A percentile compares a stretch with the other conserved stretches of the same genome.
Evolutionary conservation across 1,140 invertebrate genomes (phyloP).

Genomic region (Myzus persicae): DNA sequence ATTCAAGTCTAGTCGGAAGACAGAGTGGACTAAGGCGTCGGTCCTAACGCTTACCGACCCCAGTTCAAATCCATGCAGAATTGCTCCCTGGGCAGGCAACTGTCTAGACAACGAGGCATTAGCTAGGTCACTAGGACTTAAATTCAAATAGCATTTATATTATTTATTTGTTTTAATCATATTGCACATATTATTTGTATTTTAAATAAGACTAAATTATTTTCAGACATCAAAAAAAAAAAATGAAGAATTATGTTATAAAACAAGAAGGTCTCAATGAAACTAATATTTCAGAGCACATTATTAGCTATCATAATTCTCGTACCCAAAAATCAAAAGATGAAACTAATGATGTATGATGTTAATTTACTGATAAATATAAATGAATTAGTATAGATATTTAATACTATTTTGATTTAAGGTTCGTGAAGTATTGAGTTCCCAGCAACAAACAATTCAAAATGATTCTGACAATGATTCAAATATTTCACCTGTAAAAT

Average conservation of each 20-base stretch:
- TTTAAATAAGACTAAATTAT: background rate
- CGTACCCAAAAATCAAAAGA: conserved; percentile 38
- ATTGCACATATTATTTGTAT: no score
- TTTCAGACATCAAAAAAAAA: conserved; percentile 61
- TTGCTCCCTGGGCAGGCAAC: no score
- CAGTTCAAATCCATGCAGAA: no score
- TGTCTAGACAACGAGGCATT: no score
- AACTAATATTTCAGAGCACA: conserved; percentile 55
- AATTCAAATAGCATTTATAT: no score
- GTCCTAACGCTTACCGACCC: no score
- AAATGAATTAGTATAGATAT: background rate
- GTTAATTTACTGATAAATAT: background rate
- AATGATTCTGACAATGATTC: conserved; percentile 28
- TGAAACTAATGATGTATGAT: conserved; percentile 59
- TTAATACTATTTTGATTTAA: background rate
- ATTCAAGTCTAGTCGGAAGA: no score
- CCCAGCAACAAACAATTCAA: background rate
- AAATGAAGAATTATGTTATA: conserved; percentile 58
- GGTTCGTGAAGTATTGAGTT: conserved; percentile 24
- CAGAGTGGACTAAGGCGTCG: no score
- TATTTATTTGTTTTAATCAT: no score
- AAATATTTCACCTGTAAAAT: background rate
- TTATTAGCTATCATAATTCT: conserved; percentile 48
- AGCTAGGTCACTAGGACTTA: no score
- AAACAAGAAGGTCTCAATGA: conserved; percentile 57